Base-by-base conservation (phyloP, 2,888 invertebrate genomes). In the Gnatocerus cornutus region DNA sequence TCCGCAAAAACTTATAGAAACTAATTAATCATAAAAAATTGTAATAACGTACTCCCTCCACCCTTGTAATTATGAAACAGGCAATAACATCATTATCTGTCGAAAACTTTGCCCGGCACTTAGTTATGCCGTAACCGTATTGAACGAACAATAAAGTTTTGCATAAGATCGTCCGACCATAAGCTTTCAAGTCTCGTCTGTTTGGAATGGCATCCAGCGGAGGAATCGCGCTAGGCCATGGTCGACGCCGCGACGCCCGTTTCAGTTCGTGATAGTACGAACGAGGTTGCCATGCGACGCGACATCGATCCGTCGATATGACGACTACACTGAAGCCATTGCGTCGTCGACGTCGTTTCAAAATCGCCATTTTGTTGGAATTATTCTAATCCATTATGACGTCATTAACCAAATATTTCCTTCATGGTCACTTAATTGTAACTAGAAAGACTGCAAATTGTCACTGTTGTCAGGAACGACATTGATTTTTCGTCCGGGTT, bases 221-320 rank as follows among this genome's bases (percentile, higher is more conserved):
- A 50, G 41, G 56, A 65, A 73, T 73, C 70, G 74, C 68, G 73
- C 69, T 74, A 72, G 73, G 74, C 73, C 71, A 71, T 73, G 74
- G 74, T 66, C 72, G 73, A 62, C 73, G 73, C 68, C 73, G 75
- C 74, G 74, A 74, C 74, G 76, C 71, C 71, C 72, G 74, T 65
- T 72, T 56, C 46, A 67, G 70, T 71, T 72, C 68, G 73, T 68
- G 74, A 72, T 72, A 73, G 71, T 71, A 70, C 71, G 61, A 69
- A 64, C 74, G 71, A 72, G 75, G 78, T 79, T 78, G 78, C 79
- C 76, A 75, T 68, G 79, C 76, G 76, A 79, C 79, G 69, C 74
- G 67, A 66, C 74, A 79, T 79, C 78, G 79, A 79, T 79, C 78
- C 77, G 74, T 72, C 74, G 73, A 74, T 75, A 71, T 73, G 76